Evolutionary conservation across 2,113 vertebrate genomes (phyloP).

Genomic region (Boleophthalmus pectinirostris): DNA sequence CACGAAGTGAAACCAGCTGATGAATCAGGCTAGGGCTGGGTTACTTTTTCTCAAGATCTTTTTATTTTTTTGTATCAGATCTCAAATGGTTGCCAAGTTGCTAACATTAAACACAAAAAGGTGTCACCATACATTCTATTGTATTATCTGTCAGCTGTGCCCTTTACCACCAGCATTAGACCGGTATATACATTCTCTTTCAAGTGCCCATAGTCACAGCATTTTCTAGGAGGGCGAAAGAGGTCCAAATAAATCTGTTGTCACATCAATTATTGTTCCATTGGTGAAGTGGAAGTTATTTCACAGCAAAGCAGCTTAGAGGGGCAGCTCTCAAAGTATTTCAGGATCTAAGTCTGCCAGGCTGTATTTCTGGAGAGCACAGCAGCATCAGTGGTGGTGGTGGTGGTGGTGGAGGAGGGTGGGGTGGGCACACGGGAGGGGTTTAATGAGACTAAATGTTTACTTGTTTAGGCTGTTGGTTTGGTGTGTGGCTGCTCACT

Average conservation of each 20-base stretch:
- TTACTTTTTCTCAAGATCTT: background rate
- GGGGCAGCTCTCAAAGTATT: constrained; percentile 69
- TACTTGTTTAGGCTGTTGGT: constrained; percentile 24
- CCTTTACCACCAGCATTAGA: constrained; percentile 8
- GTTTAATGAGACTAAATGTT: constrained; percentile 52
- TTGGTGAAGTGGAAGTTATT: constrained; percentile 74
- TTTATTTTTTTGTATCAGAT: background rate
- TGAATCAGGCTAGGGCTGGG: too few species aligned
- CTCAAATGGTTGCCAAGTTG: background rate
- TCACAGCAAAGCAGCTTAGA: constrained; percentile 76
- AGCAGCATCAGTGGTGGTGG: constrained; percentile 26
- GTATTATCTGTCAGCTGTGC: constrained; percentile 4
- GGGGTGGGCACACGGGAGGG: constrained; percentile 35
- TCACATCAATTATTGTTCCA: constrained; percentile 80
- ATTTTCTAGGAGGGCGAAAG: constrained; percentile 41
- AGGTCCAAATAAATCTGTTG: constrained; percentile 75
- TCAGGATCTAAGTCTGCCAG: constrained; percentile 66
- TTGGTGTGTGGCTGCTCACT: constrained; percentile 8
- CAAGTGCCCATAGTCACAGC: constrained; percentile 22
- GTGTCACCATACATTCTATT: constrained; percentile 20
- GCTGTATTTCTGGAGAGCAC: constrained; percentile 65
- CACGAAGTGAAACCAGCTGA: too few species aligned
- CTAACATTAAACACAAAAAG: background rate
- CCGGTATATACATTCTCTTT: constrained; percentile 6
- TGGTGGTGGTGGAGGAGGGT: constrained; percentile 20